A percentile compares a stretch with the other conserved stretches of the same genome.
Conservation (phyloP, 2,888 invertebrate genomes). For the Aspidapion aeneum region DNA sequence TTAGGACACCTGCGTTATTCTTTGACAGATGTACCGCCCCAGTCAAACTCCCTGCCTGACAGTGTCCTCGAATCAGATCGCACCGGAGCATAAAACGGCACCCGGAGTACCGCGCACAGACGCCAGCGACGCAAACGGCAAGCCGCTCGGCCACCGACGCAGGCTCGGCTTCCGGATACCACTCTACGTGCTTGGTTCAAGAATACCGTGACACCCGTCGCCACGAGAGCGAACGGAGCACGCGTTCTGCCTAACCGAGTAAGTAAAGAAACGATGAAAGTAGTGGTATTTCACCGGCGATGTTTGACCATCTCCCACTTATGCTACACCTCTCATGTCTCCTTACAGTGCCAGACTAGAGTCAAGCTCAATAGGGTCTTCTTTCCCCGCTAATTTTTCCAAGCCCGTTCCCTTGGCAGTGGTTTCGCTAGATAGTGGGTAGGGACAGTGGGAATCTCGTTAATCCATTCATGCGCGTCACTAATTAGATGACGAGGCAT, state of each 20-base stretch:
- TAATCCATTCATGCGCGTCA: too few species aligned
- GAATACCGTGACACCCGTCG: constrained; percentile 43
- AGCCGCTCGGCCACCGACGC: too few species aligned
- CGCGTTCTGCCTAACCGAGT: constrained; percentile 49
- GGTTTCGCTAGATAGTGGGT: too few species aligned
- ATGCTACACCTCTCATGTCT: too few species aligned
- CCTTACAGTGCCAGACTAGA: constrained; percentile 62
- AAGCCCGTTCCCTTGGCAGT: too few species aligned
- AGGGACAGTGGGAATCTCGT: too few species aligned
- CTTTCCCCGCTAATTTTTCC: too few species aligned
- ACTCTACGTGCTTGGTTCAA: constrained; percentile 44
- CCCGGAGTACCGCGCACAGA: constrained; percentile 13
- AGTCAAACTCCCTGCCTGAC: not conserved
- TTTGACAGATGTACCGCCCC: constrained; percentile 48
- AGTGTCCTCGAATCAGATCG: constrained; percentile 39
- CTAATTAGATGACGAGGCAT: too few species aligned
- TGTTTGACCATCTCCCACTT: too few species aligned
- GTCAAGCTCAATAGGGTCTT: too few species aligned
- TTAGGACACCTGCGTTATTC: constrained; percentile 56
- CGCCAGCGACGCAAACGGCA: too few species aligned
- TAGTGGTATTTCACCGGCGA: too few species aligned
- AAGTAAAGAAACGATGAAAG: constrained; percentile 20
- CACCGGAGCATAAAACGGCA: constrained; percentile 27
- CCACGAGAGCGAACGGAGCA: constrained; percentile 39
- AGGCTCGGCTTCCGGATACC: constrained; percentile 28